These are phyloP conservation scores for Atta cephalotes DNA, from an alignment of 1,140 invertebrate genomes.

Conservation along the genomic window DNA sequence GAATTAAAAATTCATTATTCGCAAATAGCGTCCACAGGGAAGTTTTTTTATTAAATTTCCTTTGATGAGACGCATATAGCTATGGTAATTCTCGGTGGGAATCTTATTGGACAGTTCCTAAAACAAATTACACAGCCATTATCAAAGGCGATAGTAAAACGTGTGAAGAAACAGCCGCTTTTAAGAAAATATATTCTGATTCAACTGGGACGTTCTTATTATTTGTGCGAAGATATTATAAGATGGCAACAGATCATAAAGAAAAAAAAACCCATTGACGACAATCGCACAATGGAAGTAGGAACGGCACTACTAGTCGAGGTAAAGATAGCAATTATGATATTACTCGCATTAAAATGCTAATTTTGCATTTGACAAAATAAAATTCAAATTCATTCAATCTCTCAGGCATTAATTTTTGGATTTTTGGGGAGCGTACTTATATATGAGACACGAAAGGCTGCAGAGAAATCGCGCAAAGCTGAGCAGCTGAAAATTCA, in stretches of 20 bases:
- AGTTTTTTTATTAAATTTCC: slow-evolving; percentile 22
- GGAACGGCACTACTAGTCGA: slow-evolving; percentile 27
- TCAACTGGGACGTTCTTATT: slow-evolving; percentile 34
- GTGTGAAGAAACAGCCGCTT: slow-evolving; percentile 19
- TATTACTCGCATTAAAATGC: neutral
- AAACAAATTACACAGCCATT: slow-evolving; percentile 40
- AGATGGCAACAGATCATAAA: neutral
- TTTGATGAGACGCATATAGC: neutral
- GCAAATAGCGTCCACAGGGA: neutral
- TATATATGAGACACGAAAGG: slow-evolving; percentile 22
- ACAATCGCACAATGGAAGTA: neutral
- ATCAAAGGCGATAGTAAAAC: slow-evolving; percentile 30
- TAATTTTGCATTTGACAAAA: neutral
- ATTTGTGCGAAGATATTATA: slow-evolving; percentile 14
- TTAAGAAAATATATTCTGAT: slow-evolving; percentile 42
- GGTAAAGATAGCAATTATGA: slow-evolving; percentile 5
- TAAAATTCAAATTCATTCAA: neutral
- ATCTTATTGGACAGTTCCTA: neutral
- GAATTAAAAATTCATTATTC: slow-evolving; percentile 36
- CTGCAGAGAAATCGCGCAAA: neutral
- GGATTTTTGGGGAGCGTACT: neutral
- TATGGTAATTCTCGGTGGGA: neutral
- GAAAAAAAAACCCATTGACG: neutral
- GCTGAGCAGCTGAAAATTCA: neutral
- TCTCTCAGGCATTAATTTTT: slow-evolving; percentile 20